Base-by-base conservation (phyloP, 2,888 invertebrate species). In the Conchocele bisecta region DNA sequence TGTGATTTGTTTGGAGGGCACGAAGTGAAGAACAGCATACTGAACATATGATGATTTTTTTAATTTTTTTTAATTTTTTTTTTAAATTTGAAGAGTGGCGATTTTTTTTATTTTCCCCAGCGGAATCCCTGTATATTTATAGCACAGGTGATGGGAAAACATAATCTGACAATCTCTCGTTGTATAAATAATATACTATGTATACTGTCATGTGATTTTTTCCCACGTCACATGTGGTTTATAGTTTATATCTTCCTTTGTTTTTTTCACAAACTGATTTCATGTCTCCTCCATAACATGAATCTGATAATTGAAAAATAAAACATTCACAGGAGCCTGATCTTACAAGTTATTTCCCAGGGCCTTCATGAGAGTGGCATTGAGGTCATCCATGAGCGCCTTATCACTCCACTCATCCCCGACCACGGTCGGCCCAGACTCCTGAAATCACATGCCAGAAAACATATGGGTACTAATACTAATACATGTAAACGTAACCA, bases 371-470 rank as follows among this genome's bases (percentile, higher is more conserved):
- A 87, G 71, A n/a, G 72, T 71, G 0, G 92, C 92, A 26, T 87
- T 89, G 31, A 91, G 81, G 69, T 86, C 85, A 29, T 84, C 75
- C 92, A 92, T 92, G 41, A 92, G 72, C 24, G 88, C 87, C 3
- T 86, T 84, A 67, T 92, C 91, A 81, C 91, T 90, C 78, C 89
- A 86, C 61, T 90, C 91, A 86, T 92, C 92, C n/a, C 92, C 92
- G 35, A 92, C 92, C 66, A 88, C 84, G 26, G 92, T 92, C 6
- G 92, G 92, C 1, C 92, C 92, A 81, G 78, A 83, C 78, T 92
- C 90, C 91, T 91, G 54, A 29, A 73, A 79, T 56, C 66, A 63
- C 20, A 56, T n/a, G n/a, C n/a, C n/a, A n/a, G n/a, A n/a, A n/a
- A n/a, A n/a, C n/a, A n/a, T n/a, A n/a, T n/a, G n/a, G n/a, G n/a